phyloP scores from a whole-genome alignment of 2,797 vertebrate species.

The Myiotriccus ornatus region DNA sequence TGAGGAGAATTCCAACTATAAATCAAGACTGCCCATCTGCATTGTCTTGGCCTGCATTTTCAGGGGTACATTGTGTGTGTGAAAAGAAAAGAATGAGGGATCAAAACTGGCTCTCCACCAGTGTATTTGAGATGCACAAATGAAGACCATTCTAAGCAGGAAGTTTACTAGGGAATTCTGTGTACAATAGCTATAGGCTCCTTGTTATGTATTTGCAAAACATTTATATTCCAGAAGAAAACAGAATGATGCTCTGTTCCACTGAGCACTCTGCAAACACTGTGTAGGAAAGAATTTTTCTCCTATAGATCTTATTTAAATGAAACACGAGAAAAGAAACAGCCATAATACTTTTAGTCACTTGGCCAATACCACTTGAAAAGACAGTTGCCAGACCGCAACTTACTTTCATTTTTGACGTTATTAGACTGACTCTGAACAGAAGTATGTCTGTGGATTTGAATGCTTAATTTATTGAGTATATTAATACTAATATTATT shows the following conservation, averaged over 20 bases:
- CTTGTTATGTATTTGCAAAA: neutral
- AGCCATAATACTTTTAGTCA: neutral
- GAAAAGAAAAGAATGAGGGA: neutral
- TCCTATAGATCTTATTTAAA: neutral
- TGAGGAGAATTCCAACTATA: neutral
- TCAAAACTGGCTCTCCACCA: neutral
- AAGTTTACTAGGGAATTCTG: neutral
- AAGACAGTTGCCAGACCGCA: neutral
- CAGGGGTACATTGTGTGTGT: fast-evolving
- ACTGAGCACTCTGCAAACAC: neutral
- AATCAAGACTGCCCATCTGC: neutral
- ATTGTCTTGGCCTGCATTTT: neutral
- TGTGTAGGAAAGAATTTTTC: neutral
- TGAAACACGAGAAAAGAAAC: neutral
- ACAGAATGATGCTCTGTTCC: neutral
- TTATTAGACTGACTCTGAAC: neutral
- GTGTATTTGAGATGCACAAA: neutral
- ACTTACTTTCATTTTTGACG: neutral
- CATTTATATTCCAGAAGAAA: neutral
- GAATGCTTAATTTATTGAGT: neutral
- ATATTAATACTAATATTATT: neutral
- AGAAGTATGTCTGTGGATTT: neutral
- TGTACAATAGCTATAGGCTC: neutral
- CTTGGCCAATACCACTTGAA: neutral
- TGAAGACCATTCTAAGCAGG: neutral